Conservation (phyloP, 2,797 vertebrate genomes). For the Zalophus californianus region DNA sequence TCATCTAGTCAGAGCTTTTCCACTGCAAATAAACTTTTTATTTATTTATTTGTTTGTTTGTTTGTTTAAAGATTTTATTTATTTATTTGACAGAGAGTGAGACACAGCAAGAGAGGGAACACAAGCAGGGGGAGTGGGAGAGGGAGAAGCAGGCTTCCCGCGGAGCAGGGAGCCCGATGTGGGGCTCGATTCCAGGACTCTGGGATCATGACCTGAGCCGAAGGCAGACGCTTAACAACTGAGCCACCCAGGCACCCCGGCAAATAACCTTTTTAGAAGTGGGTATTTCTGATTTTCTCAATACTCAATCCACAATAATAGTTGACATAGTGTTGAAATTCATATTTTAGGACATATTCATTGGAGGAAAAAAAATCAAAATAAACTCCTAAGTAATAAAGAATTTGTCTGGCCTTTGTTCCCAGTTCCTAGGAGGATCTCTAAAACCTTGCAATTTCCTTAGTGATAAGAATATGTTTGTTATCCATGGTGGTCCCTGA, state of each 20-base stretch:
- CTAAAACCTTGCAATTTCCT: background rate
- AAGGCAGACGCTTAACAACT: too few species aligned
- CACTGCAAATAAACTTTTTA: background rate
- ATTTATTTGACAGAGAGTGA: too few species aligned
- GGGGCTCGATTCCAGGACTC: too few species aligned
- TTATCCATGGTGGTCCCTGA: background rate
- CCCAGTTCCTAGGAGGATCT: background rate
- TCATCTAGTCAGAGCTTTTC: background rate
- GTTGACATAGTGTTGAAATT: background rate
- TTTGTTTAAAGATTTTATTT: too few species aligned
- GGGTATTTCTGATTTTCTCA: background rate
- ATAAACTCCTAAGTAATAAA: background rate
- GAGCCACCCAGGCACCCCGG: too few species aligned
- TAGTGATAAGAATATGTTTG: background rate
- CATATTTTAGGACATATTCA: background rate
- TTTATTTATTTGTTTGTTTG: too few species aligned
- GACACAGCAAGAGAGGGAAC: too few species aligned
- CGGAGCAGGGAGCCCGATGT: too few species aligned
- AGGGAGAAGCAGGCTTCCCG: too few species aligned
- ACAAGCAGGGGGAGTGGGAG: too few species aligned
- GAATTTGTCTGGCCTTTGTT: background rate
- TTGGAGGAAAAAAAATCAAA: background rate
- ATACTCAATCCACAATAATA: background rate
- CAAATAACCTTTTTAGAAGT: background rate
- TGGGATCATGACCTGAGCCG: too few species aligned